Percentiles rank a stretch among this genome's conserved stretches.
Evolutionary conservation across 2,888 invertebrate genomes (phyloP).

Genomic region (Timema cristinae): DNA sequence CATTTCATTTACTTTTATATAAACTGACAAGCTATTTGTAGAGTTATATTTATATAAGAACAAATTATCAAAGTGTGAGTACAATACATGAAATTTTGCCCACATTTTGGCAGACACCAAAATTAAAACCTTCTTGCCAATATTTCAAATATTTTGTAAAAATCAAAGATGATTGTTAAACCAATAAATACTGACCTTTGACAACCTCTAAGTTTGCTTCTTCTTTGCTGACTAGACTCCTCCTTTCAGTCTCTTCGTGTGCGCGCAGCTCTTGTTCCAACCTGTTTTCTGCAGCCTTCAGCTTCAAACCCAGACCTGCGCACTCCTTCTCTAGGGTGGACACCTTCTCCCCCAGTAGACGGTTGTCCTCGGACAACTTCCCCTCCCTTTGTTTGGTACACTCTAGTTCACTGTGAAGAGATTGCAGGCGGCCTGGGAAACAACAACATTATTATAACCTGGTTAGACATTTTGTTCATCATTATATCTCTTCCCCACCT

Average conservation of each 20-base stretch:
- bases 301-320: conserved; percentile 76
- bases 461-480: too few species aligned
- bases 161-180: too few species aligned
- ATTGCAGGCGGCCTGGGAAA: conserved; percentile 48
- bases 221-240: conserved; percentile 78
- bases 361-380: conserved; percentile 67
- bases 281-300: conserved; percentile 76
- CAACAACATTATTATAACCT: too few species aligned
- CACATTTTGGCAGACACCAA: too few species aligned
- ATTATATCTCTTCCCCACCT: too few species aligned
- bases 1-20: too few species aligned
- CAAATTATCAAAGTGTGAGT: too few species aligned
- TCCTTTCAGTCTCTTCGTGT: conserved; percentile 83
- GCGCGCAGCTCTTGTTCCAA: conserved; percentile 84
- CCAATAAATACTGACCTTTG: conserved; percentile 59
- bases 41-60: too few species aligned
- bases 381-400: conserved; percentile 60
- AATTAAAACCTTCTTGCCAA: too few species aligned
- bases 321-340: conserved; percentile 84
- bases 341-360: conserved; percentile 73
- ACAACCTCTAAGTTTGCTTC: conserved; percentile 91
- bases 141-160: too few species aligned
- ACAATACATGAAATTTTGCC: too few species aligned
- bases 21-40: too few species aligned
- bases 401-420: conserved; percentile 60